Base-by-base conservation (phyloP, 2,888 invertebrate species). In the Idaea dimidiata region DNA sequence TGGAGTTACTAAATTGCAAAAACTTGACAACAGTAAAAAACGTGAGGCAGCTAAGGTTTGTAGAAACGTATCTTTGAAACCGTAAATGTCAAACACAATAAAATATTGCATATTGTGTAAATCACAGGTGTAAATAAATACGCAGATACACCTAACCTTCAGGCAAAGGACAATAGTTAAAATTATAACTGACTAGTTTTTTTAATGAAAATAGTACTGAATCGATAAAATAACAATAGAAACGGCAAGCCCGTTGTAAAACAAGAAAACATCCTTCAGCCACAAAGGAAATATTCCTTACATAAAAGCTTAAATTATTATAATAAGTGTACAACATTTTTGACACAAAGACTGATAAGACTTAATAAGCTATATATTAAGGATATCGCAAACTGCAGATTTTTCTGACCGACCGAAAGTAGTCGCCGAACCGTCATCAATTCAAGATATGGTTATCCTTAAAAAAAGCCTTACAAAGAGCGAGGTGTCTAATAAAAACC, bases 301-400 rank as follows among this genome's bases (percentile, higher is more conserved):
- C 77, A 82, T 82, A 83, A 86, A 83, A 80, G 78, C 76, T 73
- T 71, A 73, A 80, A 78, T 78, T 77, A 77, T 74, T 76, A 72
- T 84, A 86, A 85, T 84, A 80, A 78, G 70, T 64, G 67, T 68
- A 72, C 3, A 43, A 43, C 10, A 43, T 43, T 43, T 43, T 74
- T 77, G 74, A 77, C 79, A 77, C 68, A 74, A 77, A 43, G 43
- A 43, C 62, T 62, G 63, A 62, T n/a, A n/a, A n/a, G n/a, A n/a
- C n/a, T n/a, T n/a, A n/a, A n/a, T n/a, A n/a, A n/a, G n/a, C n/a
- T n/a, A n/a, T n/a, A 43, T 43, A 7, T 43, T 7, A 10, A 14
- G 43, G 32, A 8, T 43, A 3, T 43, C 43, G 43, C 43, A 43
- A 14, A 8, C 14, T 43, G 7, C 14, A 43, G 43, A 43, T 43